Percentiles rank a stretch among this genome's conserved stretches.
phyloP scores from a whole-genome alignment of 1,140 invertebrate genomes.

The Microplitis demolitor region DNA sequence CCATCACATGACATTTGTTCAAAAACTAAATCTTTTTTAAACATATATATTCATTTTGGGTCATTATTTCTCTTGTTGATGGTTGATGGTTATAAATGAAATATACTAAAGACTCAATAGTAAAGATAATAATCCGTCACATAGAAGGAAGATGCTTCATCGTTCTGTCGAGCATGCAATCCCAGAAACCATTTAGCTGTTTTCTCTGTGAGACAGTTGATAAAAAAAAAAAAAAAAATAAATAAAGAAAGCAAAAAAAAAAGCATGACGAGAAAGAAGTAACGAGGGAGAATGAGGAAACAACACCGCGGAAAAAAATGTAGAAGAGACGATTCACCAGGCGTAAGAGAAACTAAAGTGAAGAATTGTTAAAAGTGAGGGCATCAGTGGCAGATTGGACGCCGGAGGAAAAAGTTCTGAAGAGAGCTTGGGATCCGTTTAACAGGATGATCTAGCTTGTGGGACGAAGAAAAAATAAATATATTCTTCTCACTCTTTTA shows the following conservation, averaged over 20 bases:
- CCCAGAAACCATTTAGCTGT: conserved; percentile 44
- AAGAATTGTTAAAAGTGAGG: conserved; percentile 23
- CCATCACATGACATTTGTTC: neutral
- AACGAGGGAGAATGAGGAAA: neutral
- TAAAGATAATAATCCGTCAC: conserved; percentile 9
- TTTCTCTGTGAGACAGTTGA: conserved; percentile 33
- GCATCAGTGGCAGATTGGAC: conserved; percentile 18
- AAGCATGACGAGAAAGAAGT: conserved; percentile 14
- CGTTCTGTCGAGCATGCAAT: conserved; percentile 37
- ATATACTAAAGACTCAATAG: neutral
- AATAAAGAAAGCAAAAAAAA: conserved; percentile 23
- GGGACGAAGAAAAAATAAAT: conserved; percentile 21
- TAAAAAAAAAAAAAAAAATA: conserved; percentile 36
- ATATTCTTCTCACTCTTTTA: neutral
- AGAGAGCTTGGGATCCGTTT: conserved; percentile 42
- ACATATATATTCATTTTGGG: neutral
- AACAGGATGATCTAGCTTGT: conserved; percentile 44
- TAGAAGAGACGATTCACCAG: conserved; percentile 8
- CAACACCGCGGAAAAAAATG: neutral
- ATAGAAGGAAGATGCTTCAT: conserved; percentile 36
- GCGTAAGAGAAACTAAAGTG: conserved; percentile 34
- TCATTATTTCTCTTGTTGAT: conserved; percentile 3
- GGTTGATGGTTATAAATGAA: conserved; percentile 3
- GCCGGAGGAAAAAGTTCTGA: neutral
- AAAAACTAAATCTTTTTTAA: conserved; percentile 1